Conservation (phyloP, 2,888 invertebrate species). For the Leptarthrus brevirostris region DNA sequence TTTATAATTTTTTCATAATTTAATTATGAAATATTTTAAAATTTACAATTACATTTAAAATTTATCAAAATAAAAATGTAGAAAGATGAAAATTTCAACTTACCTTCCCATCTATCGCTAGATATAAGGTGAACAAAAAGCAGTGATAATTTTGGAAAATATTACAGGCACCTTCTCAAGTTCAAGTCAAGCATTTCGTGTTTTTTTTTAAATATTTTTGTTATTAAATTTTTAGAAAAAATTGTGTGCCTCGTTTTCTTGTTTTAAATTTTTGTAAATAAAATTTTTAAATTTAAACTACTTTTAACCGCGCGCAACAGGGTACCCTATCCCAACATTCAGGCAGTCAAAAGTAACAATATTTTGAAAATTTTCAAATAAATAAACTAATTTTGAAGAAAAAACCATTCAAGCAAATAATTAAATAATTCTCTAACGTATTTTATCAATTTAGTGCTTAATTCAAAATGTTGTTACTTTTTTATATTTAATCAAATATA, state of each 20-base stretch:
- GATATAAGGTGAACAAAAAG: background rate
- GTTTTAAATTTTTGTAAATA: slow-evolving; percentile 46
- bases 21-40: slow-evolving; percentile 14
- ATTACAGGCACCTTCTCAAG: slow-evolving; percentile 58
- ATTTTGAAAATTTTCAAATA: slow-evolving; percentile 57
- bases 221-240: slow-evolving; percentile 46
- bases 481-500: slow-evolving; percentile 9
- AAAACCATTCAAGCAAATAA: no score
- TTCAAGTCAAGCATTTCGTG: slow-evolving; percentile 62
- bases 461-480: slow-evolving; percentile 65
- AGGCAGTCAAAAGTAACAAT: slow-evolving; percentile 75
- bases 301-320: slow-evolving; percentile 72
- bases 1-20: slow-evolving; percentile 23
- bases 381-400: no score
- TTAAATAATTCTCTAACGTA: no score
- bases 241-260: slow-evolving; percentile 43
- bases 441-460: no score
- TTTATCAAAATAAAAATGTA: slow-evolving; percentile 9
- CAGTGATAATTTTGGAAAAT: background rate
- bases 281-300: slow-evolving; percentile 53
- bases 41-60: no score
- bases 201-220: slow-evolving; percentile 50
- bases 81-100: slow-evolving; percentile 42
- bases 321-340: slow-evolving; percentile 99
- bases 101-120: slow-evolving; percentile 48